phyloP scores from a whole-genome alignment of 2,888 invertebrate genomes.

The Eupithecia vulgata region DNA sequence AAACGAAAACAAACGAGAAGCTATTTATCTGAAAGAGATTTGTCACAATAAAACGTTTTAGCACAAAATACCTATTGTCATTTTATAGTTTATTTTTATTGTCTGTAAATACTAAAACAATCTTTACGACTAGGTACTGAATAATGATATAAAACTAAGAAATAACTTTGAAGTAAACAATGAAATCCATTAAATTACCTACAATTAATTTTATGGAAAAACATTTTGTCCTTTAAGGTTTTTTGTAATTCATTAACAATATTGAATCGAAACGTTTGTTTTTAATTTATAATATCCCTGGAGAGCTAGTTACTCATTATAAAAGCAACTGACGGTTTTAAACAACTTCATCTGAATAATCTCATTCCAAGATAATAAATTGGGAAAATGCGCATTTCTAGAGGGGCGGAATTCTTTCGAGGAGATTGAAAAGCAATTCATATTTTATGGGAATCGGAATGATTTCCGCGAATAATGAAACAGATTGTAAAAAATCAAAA shows the following conservation, averaged over 20 bases:
- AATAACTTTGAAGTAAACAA: background rate
- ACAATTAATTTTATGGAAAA: background rate
- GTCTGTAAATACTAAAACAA: background rate
- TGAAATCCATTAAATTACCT: background rate
- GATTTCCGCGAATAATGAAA: constrained; percentile 16
- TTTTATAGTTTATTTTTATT: background rate
- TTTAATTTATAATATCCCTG: constrained; percentile 28
- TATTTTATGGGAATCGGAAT: constrained; percentile 18
- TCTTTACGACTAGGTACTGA: background rate
- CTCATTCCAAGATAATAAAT: constrained; percentile 37
- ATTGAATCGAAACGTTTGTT: background rate
- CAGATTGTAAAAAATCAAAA: constrained; percentile 15
- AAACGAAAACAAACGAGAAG: constrained; percentile 10
- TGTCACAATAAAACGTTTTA: background rate
- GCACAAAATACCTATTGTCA: background rate
- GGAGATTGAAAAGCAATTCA: constrained; percentile 19
- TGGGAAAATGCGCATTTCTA: constrained; percentile 26
- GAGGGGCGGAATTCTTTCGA: constrained; percentile 13
- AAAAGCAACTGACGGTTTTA: constrained; percentile 49
- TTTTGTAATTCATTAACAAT: background rate
- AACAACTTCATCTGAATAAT: constrained; percentile 42
- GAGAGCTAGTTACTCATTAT: constrained; percentile 55
- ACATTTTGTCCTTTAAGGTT: background rate
- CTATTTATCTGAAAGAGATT: constrained; percentile 8
- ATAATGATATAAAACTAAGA: background rate